Base-by-base conservation (phyloP, 2,888 invertebrate species). In the Parapristionchus giblindavisi region DNA sequence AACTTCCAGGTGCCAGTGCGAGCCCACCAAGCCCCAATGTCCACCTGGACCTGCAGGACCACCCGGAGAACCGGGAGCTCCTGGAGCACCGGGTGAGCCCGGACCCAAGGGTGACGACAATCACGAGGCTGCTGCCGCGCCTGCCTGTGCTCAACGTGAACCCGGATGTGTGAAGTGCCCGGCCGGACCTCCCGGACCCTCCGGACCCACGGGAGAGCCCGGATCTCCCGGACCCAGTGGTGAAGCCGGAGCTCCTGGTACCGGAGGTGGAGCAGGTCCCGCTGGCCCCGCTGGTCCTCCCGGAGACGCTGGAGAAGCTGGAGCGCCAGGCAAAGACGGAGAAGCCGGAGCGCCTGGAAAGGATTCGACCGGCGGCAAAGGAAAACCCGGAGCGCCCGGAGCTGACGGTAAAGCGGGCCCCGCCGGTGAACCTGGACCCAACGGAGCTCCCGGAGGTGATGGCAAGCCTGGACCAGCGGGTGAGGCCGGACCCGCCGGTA, bases 81-180 rank as follows among this genome's bases (percentile, higher is more conserved):
- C 73, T 2, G 81, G 84, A 76, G 78, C 80, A 68, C 83, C 79
- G 65, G 84, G 84, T 17, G 6, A 27, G 17, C 70, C 70, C 40
- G 70, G 70, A 5, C 56, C 56, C 38, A 34, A 54, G n/a, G 70
- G 70, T 3, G 40, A n/a, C 1, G 70, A 71, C 70, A 71, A 71
- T 56, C 29, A 29, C 27, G 70, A 71, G 38, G 56, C 80, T 63
- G 81, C 79, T 76, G 81, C 84, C 38, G 83, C 84, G 52, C 78
- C 82, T 68, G 75, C 61, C 48, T 86, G 86, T 78, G 79, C 84
- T n/a, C 78, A 77, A 54, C 36, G 75, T 5, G 76, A 77, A 71
- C 40, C 75, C 58, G 78, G 78, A n/a, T 85, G 85, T 75, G 77
- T 85, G 77, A 81, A 83, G 78, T 85, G 85, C 79, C 83, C 85